Conservation (phyloP, 2,113 vertebrate species). For the Spheniscus mendiculus region DNA sequence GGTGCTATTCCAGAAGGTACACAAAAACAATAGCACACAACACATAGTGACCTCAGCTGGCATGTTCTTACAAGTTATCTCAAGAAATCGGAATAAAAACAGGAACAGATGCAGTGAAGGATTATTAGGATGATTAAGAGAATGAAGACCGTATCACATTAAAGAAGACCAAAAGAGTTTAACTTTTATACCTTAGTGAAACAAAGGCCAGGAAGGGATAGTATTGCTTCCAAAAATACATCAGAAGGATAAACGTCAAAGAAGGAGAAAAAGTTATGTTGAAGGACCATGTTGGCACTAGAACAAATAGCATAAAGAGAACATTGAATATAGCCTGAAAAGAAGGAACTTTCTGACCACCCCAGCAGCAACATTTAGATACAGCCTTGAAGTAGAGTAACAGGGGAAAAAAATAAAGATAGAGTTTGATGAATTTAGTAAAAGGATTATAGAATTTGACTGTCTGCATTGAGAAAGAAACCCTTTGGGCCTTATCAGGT, state of each 20-base stretch:
- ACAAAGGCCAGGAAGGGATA: not conserved
- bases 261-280: not conserved
- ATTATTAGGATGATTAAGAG: not conserved
- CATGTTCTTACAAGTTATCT: not conserved
- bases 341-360: not conserved
- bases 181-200: not conserved
- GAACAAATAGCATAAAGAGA: not conserved
- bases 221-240: not conserved
- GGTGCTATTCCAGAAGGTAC: not conserved
- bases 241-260: not conserved
- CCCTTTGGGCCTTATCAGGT: not conserved
- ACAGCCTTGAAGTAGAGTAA: not conserved
- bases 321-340: not conserved
- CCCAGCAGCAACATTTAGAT: not conserved
- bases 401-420: not conserved
- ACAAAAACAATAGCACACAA: not conserved
- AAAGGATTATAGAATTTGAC: not conserved
- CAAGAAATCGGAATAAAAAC: not conserved
- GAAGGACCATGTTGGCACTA: not conserved
- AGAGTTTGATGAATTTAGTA: not conserved
- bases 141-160: not conserved
- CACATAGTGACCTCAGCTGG: not conserved
- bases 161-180: not conserved
- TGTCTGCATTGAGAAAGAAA: not conserved
- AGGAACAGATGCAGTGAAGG: not conserved